Percentiles rank a stretch among this genome's conserved stretches.
phyloP scores from a whole-genome alignment of 2,113 vertebrate species.

The Anoura caudifer region DNA sequence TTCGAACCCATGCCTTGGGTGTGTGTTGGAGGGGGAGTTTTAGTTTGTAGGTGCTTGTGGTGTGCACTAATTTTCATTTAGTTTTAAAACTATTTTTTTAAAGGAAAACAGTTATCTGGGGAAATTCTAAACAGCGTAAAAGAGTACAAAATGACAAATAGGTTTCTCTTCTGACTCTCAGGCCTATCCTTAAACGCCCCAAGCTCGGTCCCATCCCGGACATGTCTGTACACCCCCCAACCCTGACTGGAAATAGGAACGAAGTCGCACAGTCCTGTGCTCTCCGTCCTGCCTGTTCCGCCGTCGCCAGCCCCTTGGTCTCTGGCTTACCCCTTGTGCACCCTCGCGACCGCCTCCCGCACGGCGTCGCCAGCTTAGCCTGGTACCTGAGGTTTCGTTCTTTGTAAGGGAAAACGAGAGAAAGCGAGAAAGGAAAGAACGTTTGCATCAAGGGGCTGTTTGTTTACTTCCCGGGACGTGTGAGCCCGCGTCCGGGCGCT shows the following conservation, averaged over 20 bases:
- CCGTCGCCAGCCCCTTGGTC: rapidly evolving
- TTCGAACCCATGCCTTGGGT: not conserved
- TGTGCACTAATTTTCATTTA: not conserved
- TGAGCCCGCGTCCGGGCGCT: rapidly evolving
- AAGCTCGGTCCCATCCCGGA: not conserved
- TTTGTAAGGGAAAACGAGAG: not conserved
- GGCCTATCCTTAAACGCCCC: not conserved
- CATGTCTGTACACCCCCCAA: no score
- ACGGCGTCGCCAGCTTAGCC: not conserved
- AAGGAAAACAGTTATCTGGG: not conserved
- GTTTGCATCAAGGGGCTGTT: not conserved
- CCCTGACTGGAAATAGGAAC: not conserved
- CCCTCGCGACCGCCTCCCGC: not conserved
- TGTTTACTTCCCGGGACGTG: not conserved
- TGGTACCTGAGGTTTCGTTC: not conserved
- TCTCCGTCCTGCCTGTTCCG: rapidly evolving
- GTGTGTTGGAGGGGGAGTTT: rapidly evolving
- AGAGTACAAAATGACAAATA: not conserved
- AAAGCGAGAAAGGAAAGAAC: not conserved
- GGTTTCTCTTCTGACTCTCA: not conserved
- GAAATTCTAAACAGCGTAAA: not conserved
- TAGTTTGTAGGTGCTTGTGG: not conserved
- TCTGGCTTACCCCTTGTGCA: rapidly evolving
- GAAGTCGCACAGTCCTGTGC: not conserved
- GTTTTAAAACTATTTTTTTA: not conserved